Evolutionary conservation across 1,140 invertebrate species (phyloP).

Genomic region (Lucilia sericata): DNA sequence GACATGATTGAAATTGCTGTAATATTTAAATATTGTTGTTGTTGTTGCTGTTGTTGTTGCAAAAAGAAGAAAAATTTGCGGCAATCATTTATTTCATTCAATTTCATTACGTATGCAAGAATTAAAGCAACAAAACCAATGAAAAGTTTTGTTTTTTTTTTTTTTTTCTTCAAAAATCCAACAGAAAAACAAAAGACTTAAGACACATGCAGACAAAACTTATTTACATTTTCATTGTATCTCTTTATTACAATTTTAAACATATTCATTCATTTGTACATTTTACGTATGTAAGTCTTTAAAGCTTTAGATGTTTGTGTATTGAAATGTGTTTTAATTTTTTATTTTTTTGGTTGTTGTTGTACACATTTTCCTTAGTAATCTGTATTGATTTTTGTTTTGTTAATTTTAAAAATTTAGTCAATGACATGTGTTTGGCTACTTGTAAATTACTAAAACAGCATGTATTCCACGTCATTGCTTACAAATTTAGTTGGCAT

Average conservation of each 20-base stretch:
- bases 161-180: too few species aligned
- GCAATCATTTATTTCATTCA: constrained; percentile 9
- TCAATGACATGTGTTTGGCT: constrained; percentile 42
- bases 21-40: constrained; percentile 8
- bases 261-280: too few species aligned
- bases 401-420: constrained; percentile 26
- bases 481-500: constrained; percentile 41
- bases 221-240: not conserved
- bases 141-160: too few species aligned
- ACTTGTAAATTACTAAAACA: constrained; percentile 41
- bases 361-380: not conserved
- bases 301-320: too few species aligned
- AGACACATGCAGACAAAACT: not conserved
- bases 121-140: not conserved
- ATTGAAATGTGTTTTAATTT: too few species aligned
- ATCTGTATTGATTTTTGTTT: not conserved
- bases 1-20: constrained; percentile 24
- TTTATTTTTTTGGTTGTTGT: not conserved
- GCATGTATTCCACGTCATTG: constrained; percentile 41
- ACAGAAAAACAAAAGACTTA: constrained; percentile 27
- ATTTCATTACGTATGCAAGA: not conserved
- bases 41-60: not conserved
- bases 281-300: too few species aligned
- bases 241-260: constrained; percentile 15
- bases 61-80: not conserved